Evolutionary conservation across 1,140 invertebrate species (phyloP), one percentile per base, ranked within the genome.

Genomic region (Orchesella cincta): DNA sequence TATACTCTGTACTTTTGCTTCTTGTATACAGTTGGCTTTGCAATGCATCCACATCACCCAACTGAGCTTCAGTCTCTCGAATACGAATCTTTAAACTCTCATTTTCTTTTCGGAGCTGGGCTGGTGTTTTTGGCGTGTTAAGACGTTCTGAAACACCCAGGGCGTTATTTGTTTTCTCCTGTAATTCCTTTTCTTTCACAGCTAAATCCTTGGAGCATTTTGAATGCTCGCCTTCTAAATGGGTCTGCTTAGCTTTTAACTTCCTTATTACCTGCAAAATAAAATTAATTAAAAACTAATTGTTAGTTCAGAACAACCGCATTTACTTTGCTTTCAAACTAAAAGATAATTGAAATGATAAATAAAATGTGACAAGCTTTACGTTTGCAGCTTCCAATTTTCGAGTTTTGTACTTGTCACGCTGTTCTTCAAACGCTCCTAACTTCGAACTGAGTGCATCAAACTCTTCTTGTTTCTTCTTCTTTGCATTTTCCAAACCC

Each of bases 1-100:
- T n/a, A n/a, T n/a, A n/a, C n/a, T n/a, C n/a, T n/a, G n/a, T n/a
- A n/a, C 1, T 36, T 70, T 39, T 33, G 29, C 33, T 78, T 75
- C 54, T 74, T 74, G 16, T 26, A 18, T 67, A 54, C 35, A 34
- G 36, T 39, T 64, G 75, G 52, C n/a, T 76, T 76, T 67, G 73
- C 73, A 28, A 76, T 35, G 20, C 57, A 64, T 35, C 0, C 23
- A 31, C 28, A n/a, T n/a, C 23, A 34, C 62, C 62, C 62, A 67
- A 67, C 2, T 23, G 62, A 29, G 28, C 31, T 31, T 67, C 62
- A 67, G 28, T 33, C 31, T 67, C 62, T 14, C 33, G 8, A 14
- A 67, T 67, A 5, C 31, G 2, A 14, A 67, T 31, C 8, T 29
- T 29, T 18, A 67, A 14, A 31, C 28, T 1, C 3, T 67, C 31